Conservation (phyloP, 2,888 invertebrate species). For the Girardia tigrina region DNA sequence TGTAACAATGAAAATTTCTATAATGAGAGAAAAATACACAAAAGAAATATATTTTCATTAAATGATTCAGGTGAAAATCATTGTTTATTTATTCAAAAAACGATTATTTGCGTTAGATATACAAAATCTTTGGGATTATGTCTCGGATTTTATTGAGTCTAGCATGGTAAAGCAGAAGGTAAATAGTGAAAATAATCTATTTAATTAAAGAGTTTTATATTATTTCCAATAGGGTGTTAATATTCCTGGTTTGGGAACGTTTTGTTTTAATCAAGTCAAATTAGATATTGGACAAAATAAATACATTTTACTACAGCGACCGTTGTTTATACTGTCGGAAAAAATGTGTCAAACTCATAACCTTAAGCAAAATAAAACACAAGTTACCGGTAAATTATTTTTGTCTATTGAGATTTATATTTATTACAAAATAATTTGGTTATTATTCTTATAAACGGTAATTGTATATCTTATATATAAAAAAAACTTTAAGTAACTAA, state of each 20-base stretch:
- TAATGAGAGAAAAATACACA: background rate
- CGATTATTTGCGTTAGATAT: constrained; percentile 43
- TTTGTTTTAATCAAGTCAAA: constrained; percentile 48
- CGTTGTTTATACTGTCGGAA: constrained; percentile 49
- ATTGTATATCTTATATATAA: too few species aligned
- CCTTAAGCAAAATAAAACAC: constrained; percentile 45
- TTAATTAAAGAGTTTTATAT: background rate
- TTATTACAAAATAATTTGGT: too few species aligned
- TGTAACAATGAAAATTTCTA: background rate
- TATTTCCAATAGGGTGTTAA: constrained; percentile 44
- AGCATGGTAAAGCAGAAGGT: constrained; percentile 48
- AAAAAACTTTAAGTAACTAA: too few species aligned
- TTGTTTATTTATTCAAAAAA: too few species aligned
- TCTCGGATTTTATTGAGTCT: constrained; percentile 46
- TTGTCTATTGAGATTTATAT: background rate
- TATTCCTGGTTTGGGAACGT: constrained; percentile 47
- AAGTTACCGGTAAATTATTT: constrained; percentile 45
- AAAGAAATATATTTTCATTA: constrained; percentile 17
- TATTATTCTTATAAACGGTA: too few species aligned
- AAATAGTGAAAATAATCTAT: constrained; percentile 18
- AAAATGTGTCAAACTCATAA: constrained; percentile 48
- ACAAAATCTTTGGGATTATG: constrained; percentile 47
- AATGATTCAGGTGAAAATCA: background rate
- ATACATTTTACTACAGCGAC: constrained; percentile 47
- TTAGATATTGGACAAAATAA: constrained; percentile 49